phyloP scores from a whole-genome alignment of 2,888 invertebrate species.

The Lasiommata megera region DNA sequence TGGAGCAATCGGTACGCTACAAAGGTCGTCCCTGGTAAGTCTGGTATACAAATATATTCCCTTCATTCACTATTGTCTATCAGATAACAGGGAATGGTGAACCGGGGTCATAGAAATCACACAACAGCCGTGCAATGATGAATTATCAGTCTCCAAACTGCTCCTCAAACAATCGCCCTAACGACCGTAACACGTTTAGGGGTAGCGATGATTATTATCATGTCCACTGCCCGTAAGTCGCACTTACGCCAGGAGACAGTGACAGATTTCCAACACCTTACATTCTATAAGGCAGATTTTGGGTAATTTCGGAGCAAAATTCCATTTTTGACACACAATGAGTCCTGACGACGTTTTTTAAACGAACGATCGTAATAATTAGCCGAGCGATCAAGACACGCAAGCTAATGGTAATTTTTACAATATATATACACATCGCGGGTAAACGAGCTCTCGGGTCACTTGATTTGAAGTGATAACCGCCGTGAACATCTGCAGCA shows the following conservation, averaged over 20 bases:
- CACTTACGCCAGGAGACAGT: neutral
- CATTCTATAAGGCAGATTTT: too few relatives aligned
- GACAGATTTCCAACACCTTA: neutral
- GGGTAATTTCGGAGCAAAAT: too few relatives aligned
- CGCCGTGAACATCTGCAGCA: too few relatives aligned
- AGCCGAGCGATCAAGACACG: too few relatives aligned
- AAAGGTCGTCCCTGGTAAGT: neutral
- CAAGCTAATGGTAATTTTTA: too few relatives aligned
- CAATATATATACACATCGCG: too few relatives aligned
- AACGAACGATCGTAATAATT: too few relatives aligned
- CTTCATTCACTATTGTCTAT: constrained; percentile 20
- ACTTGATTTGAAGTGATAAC: neutral
- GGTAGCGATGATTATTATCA: constrained; percentile 25
- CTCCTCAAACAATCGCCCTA: constrained; percentile 45
- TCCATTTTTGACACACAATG: too few relatives aligned
- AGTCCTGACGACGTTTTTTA: too few relatives aligned
- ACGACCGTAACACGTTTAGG: constrained; percentile 32
- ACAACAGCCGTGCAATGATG: constrained; percentile 50
- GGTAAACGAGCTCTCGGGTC: too few relatives aligned
- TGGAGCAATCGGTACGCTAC: too few relatives aligned
- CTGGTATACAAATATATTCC: too few relatives aligned
- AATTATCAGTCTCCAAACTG: constrained; percentile 51
- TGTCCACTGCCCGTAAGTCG: constrained; percentile 18
- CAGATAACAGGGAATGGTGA: constrained; percentile 51
- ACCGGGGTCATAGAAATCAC: constrained; percentile 45